These are phyloP conservation scores for Cryptosula pallasiana DNA, from an alignment of 2,888 invertebrate species.

Conservation along the genomic window DNA sequence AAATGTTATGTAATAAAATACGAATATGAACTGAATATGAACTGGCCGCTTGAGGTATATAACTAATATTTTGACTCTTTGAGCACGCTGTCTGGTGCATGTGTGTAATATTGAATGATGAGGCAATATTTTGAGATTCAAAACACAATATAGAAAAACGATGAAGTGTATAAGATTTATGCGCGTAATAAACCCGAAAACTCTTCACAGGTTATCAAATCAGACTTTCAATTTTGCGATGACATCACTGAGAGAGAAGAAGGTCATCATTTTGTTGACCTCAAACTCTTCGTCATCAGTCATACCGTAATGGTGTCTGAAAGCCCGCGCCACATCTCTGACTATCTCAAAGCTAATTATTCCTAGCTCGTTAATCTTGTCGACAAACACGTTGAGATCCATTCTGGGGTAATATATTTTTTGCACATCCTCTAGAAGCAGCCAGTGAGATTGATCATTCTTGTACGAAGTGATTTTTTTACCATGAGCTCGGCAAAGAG, in stretches of 20 bases:
- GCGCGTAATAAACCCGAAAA: too few species aligned
- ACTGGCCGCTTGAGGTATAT: too few species aligned
- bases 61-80: too few species aligned
- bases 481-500: neutral
- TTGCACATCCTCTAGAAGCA: slow-evolving; percentile 11
- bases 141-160: too few species aligned
- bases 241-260: neutral
- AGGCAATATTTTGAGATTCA: too few species aligned
- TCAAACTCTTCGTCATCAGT: neutral
- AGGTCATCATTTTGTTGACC: neutral
- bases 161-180: too few species aligned
- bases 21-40: too few species aligned
- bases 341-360: neutral
- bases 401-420: slow-evolving; percentile 9
- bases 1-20: too few species aligned
- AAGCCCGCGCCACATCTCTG: neutral
- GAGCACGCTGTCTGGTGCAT: too few species aligned
- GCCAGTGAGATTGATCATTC: neutral
- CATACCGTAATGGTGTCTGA: slow-evolving; percentile 1
- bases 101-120: too few species aligned
- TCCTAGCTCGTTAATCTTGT: neutral
- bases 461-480: neutral
- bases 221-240: neutral
- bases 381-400: neutral
- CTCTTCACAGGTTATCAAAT: too few species aligned